A percentile compares a stretch with the other conserved stretches of the same genome.
These are phyloP conservation scores for Aphidoletes aphidimyza DNA, from an alignment of 2,888 invertebrate genomes.

Conservation along the genomic window DNA sequence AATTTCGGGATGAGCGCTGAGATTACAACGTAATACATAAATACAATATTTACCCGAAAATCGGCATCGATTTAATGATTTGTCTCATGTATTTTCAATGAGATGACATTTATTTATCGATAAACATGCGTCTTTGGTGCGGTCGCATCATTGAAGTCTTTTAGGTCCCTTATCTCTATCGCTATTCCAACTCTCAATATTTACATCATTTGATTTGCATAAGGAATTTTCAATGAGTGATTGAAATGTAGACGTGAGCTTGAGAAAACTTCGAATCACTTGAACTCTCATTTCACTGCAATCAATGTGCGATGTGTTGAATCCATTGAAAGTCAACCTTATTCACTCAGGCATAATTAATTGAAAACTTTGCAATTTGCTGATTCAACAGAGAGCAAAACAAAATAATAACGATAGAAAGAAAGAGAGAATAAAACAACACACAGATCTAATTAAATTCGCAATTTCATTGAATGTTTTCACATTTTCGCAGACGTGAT, in stretches of 20 bases:
- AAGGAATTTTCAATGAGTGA: background rate
- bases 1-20: background rate
- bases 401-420: too few relatives aligned
- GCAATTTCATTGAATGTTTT: background rate
- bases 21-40: constrained; percentile 42
- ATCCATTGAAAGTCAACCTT: background rate
- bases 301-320: too few relatives aligned
- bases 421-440: too few relatives aligned
- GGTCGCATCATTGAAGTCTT: background rate
- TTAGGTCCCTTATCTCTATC: too few relatives aligned
- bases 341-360: background rate
- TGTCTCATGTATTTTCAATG: constrained; percentile 37
- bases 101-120: constrained; percentile 17
- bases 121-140: background rate
- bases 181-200: too few relatives aligned
- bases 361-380: background rate
- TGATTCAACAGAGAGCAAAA: too few relatives aligned
- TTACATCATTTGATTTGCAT: constrained; percentile 7
- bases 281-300: too few relatives aligned
- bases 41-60: constrained; percentile 26
- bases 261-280: too few relatives aligned
- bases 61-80: background rate
- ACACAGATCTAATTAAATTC: background rate
- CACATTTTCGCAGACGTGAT: background rate
- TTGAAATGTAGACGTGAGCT: too few relatives aligned